These are phyloP conservation scores for Agelas oroides DNA, from an alignment of 37 sponge, comb jelly and placozoan genomes.

Conservation along the genomic window DNA sequence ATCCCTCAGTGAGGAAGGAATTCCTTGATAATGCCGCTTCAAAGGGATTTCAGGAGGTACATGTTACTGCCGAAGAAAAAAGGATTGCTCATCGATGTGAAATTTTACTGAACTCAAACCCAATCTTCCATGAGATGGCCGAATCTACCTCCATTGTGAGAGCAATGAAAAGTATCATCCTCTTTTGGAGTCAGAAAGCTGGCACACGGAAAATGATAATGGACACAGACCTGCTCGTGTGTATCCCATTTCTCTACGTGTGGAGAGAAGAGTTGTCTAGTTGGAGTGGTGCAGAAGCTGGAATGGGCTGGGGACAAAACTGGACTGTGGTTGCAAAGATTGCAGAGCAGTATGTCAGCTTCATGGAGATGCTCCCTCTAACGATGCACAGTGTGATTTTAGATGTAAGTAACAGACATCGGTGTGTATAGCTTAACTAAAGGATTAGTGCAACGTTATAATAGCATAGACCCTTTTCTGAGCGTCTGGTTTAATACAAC, in stretches of 20 bases:
- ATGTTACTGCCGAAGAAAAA: neutral
- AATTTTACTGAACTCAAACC: slow-evolving; percentile 10
- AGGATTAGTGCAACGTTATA: too few species aligned
- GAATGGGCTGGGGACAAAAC: neutral
- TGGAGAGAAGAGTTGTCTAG: slow-evolving; percentile 27
- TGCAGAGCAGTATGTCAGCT: slow-evolving; percentile 31
- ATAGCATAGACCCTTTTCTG: too few species aligned
- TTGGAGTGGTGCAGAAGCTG: neutral
- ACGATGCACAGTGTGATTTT: slow-evolving; percentile 8
- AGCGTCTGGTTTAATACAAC: too few species aligned
- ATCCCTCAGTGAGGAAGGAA: neutral
- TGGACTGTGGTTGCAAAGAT: slow-evolving; percentile 15
- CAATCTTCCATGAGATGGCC: neutral
- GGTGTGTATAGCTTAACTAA: too few species aligned
- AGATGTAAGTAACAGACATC: too few species aligned
- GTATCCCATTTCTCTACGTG: slow-evolving; percentile 42
- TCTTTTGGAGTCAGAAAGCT: slow-evolving; percentile 12
- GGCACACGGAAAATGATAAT: slow-evolving; percentile 1
- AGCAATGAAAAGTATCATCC: slow-evolving; percentile 20
- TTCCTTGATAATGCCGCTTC: neutral
- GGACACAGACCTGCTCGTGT: slow-evolving; percentile 15
- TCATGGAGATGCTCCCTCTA: slow-evolving; percentile 31
- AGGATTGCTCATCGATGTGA: slow-evolving; percentile 22
- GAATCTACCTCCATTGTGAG: neutral
- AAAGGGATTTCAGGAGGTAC: neutral